Percentiles rank a stretch among this genome's conserved stretches.
These are phyloP conservation scores for Abrostola triplasia DNA, from an alignment of 2,888 invertebrate genomes.

Conservation along the genomic window DNA sequence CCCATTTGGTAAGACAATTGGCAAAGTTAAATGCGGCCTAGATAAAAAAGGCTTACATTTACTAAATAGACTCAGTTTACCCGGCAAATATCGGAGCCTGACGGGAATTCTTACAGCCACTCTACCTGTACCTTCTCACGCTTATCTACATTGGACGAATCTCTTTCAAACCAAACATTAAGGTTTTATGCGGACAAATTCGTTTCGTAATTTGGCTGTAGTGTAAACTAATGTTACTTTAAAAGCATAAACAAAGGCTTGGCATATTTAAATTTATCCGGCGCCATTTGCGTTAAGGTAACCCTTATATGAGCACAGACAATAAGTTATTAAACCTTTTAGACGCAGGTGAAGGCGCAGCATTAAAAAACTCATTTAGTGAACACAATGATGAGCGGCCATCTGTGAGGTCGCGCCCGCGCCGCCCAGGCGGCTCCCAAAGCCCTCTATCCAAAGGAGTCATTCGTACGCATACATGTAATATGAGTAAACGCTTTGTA, in stretches of 20 bases:
- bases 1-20: slow-evolving; percentile 48
- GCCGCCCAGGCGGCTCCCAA: slow-evolving; percentile 34
- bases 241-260: slow-evolving; percentile 20
- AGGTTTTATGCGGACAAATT: slow-evolving; percentile 14
- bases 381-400: slow-evolving; percentile 36
- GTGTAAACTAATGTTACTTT: slow-evolving; percentile 19
- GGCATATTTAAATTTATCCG: slow-evolving; percentile 21
- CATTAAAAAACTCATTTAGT: slow-evolving; percentile 55
- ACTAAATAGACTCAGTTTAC: slow-evolving; percentile 44
- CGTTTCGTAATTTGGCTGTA: slow-evolving; percentile 24
- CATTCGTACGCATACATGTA: slow-evolving; percentile 73
- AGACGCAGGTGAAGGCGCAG: slow-evolving; percentile 48
- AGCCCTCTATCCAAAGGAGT: slow-evolving; percentile 51
- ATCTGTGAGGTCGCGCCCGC: slow-evolving; percentile 35
- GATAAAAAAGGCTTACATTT: slow-evolving; percentile 55
- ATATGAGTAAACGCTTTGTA: slow-evolving; percentile 84
- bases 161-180: slow-evolving; percentile 21
- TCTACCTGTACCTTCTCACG: slow-evolving; percentile 45
- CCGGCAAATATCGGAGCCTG: slow-evolving; percentile 51
- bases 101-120: slow-evolving; percentile 48
- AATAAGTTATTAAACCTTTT: slow-evolving; percentile 50
- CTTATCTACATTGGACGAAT: slow-evolving; percentile 50
- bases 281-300: slow-evolving; percentile 17
- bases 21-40: slow-evolving; percentile 40
- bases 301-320: slow-evolving; percentile 19